These are phyloP conservation scores for Pilophorus perplexus DNA, from an alignment of 2,888 invertebrate species.

Conservation along the genomic window DNA sequence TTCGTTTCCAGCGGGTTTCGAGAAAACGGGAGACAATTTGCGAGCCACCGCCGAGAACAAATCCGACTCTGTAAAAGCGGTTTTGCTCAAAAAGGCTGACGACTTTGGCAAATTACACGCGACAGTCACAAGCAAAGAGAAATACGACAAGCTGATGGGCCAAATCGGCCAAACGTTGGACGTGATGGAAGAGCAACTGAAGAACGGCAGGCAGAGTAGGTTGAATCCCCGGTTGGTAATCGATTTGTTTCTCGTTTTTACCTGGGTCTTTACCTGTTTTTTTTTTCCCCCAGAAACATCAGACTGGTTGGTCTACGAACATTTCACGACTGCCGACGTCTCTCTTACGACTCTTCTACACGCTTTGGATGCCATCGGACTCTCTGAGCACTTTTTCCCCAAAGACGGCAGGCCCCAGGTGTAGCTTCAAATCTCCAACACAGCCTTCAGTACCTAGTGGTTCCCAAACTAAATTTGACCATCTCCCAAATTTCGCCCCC, in stretches of 20 bases:
- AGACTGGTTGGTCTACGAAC: constrained; percentile 65
- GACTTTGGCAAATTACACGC: constrained; percentile 63
- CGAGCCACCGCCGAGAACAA: constrained; percentile 61
- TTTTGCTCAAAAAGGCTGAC: constrained; percentile 64
- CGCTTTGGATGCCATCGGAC: constrained; percentile 58
- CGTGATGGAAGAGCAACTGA: constrained; percentile 61
- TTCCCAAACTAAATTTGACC: no score
- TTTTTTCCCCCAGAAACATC: constrained; percentile 2
- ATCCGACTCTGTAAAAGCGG: constrained; percentile 57
- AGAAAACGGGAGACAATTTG: constrained; percentile 60
- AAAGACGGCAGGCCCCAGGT: constrained; percentile 26
- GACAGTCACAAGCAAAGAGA: constrained; percentile 61
- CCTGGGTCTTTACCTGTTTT: no score
- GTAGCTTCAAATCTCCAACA: no score
- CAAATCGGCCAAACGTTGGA: constrained; percentile 62
- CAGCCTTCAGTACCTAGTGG: no score
- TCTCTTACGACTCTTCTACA: constrained; percentile 66
- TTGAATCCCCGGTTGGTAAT: no score
- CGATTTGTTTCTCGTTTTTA: no score
- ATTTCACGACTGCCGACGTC: constrained; percentile 69
- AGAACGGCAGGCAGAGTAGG: constrained; percentile 56
- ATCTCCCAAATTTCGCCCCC: no score
- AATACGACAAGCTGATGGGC: constrained; percentile 64
- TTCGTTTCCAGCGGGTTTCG: constrained; percentile 59
- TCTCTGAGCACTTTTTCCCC: constrained; percentile 47